These are phyloP conservation scores for Cephus cinctus DNA, from an alignment of 1,140 invertebrate genomes.

Conservation along the genomic window DNA sequence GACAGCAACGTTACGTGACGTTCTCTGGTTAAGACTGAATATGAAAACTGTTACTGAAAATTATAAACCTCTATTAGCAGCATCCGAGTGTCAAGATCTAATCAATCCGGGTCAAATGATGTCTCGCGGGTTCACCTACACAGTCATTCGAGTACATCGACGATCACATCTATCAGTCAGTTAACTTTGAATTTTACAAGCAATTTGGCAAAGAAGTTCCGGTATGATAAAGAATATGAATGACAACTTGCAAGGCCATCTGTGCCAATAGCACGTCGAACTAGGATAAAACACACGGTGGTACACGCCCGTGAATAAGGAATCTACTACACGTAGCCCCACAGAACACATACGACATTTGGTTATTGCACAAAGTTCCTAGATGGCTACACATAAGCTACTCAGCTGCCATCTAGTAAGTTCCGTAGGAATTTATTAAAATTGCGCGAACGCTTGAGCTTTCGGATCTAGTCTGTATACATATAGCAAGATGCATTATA, in stretches of 20 bases:
- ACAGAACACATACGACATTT: background rate
- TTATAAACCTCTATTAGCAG: no score
- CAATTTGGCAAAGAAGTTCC: constrained; percentile 17
- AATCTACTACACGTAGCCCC: background rate
- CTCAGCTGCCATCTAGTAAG: constrained; percentile 22
- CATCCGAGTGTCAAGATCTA: no score
- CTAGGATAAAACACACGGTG: constrained; percentile 20
- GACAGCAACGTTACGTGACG: no score
- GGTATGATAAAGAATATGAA: constrained; percentile 10
- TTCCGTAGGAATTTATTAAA: background rate
- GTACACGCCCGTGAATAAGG: constrained; percentile 14
- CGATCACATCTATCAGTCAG: constrained; percentile 2
- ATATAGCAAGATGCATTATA: no score
- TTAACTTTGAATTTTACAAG: no score
- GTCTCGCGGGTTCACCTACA: no score
- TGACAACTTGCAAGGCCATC: constrained; percentile 29
- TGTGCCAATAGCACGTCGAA: constrained; percentile 28
- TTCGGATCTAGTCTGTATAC: no score
- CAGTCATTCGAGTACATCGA: no score
- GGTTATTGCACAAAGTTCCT: background rate
- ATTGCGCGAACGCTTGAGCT: no score
- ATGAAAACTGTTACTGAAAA: no score
- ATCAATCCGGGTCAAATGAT: no score
- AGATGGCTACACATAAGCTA: background rate
- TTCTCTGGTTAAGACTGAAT: no score